Evolutionary conservation across 2,888 invertebrate species (phyloP).

Genomic region (Metacarcinus magister): DNA sequence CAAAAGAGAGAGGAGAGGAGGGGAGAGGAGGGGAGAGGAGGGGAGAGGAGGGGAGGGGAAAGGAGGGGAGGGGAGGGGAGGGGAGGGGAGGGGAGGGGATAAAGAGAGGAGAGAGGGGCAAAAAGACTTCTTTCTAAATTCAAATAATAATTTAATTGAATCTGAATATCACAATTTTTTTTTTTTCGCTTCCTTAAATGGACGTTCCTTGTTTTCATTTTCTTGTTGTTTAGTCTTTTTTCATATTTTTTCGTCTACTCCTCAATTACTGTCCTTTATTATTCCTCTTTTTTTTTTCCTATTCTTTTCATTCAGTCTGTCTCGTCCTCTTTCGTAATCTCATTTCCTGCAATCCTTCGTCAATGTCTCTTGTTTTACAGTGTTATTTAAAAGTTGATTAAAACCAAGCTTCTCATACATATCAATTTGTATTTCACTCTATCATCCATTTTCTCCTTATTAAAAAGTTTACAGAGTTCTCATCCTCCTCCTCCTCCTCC

Average conservation of each 20-base stretch:
- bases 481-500: neutral
- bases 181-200: neutral
- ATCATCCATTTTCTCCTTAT: neutral
- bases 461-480: neutral
- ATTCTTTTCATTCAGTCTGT: neutral
- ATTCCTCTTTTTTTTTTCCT: neutral
- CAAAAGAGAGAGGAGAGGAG: neutral
- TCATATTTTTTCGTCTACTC: neutral
- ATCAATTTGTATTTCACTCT: neutral
- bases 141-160: conserved; percentile 3
- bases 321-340: neutral
- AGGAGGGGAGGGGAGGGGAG: neutral
- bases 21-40: too few species aligned
- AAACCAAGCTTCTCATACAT: neutral
- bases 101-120: neutral
- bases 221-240: neutral
- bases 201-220: neutral
- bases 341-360: neutral
- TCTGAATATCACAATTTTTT: conserved; percentile 5
- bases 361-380: neutral
- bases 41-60: neutral
- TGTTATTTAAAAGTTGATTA: neutral
- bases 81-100: too few species aligned
- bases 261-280: neutral
- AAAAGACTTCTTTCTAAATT: neutral